Base-by-base conservation (phyloP, 2,888 invertebrate genomes). In the Plebejus melissa region DNA sequence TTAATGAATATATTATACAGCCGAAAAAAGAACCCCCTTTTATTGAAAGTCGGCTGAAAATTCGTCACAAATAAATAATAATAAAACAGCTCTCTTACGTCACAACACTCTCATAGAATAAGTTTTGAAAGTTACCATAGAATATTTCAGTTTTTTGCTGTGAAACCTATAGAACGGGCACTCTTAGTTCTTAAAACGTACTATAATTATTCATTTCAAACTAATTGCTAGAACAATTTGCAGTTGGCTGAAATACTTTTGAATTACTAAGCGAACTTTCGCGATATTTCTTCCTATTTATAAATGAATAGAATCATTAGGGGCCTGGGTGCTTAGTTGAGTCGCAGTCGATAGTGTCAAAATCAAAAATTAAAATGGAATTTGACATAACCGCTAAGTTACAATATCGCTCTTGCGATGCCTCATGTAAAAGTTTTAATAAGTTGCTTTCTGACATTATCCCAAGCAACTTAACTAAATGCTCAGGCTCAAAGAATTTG, bases 221-320 rank as follows among this genome's bases (percentile, higher is more conserved):
- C 72, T 72, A 72, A 72, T 72, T 72, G 72, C 72, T 72, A 72
- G 72, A 72, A 72, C 72, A 72, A 72, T 72, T 72, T 54, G 72
- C 72, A 71, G 71, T 71, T 50, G 72, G 32, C 54, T 36, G 72
- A 46, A 71, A 71, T 46, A 71, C 41, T 71, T 69, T 36, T 71
- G 41, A 72, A 72, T 46, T 50, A 46, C 22, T 46, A 9, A n/a
- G 70, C 22, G 36, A 72, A 72, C 28, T 72, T 72, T 71, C 13
- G 2, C 72, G 50, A 50, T 54, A 72, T 72, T 72, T 50, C 72
- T 72, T 72, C 72, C 32, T 50, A 72, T 54, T 72, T 50, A 50
- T 54, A 72, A 72, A 32, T 13, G 71, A 71, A 71, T 71, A 46
- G 28, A 71, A 71, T 79, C 80, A 80, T 77, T 79, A 80, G 82